These are phyloP conservation scores for Vimba vimba DNA, from an alignment of 2,113 vertebrate genomes.

Conservation along the genomic window DNA sequence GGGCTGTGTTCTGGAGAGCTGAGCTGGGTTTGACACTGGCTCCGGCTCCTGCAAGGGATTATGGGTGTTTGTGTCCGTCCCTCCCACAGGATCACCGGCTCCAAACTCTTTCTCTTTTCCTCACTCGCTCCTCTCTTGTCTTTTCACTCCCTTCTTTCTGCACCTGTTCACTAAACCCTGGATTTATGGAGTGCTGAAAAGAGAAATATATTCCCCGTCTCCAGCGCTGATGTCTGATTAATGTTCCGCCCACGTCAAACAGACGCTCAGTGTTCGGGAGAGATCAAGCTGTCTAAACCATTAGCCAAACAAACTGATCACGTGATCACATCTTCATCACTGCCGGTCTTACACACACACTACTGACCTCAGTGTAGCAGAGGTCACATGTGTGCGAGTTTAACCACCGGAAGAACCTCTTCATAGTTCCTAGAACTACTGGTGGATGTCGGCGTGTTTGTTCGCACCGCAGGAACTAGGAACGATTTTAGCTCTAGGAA, in stretches of 20 bases:
- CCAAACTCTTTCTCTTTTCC: not conserved
- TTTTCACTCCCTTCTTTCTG: constrained; percentile 15
- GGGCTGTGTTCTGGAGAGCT: not conserved
- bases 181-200: constrained; percentile 3
- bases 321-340: not conserved
- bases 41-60: not conserved
- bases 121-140: not conserved
- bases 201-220: not conserved
- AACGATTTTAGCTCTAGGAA: too few species aligned
- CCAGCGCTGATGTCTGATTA: not conserved
- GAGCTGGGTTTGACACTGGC: not conserved
- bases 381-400: too few species aligned
- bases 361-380: too few species aligned
- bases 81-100: not conserved
- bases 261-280: not conserved
- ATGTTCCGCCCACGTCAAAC: not conserved
- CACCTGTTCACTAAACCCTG: not conserved
- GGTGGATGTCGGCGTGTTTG: too few species aligned
- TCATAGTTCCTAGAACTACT: too few species aligned
- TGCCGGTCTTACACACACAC: too few species aligned
- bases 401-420: too few species aligned
- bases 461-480: too few species aligned
- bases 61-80: not conserved
- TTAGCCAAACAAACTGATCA: not conserved
- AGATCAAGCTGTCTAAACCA: not conserved